These are phyloP conservation scores for Lampris incognitus DNA, from an alignment of 2,113 vertebrate species.

Conservation along the genomic window DNA sequence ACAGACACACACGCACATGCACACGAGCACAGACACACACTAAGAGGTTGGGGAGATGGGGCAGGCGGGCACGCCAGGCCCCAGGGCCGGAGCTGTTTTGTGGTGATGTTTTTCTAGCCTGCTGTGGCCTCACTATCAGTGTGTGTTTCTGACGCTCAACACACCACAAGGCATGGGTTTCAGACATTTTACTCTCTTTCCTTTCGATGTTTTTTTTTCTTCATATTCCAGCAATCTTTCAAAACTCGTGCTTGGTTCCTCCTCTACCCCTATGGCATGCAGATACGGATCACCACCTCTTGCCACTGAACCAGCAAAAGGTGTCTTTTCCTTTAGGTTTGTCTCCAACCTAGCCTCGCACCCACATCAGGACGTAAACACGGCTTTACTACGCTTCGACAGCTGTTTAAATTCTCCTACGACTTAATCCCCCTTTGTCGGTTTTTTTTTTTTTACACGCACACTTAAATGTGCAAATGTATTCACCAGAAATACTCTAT, in stretches of 20 bases:
- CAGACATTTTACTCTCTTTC: constrained; percentile 28
- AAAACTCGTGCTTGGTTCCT: neutral
- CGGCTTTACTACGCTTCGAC: neutral
- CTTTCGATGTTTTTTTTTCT: constrained; percentile 36
- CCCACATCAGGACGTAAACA: constrained; percentile 30
- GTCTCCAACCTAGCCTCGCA: constrained; percentile 43
- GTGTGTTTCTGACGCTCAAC: constrained; percentile 63
- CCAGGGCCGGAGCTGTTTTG: constrained; percentile 67
- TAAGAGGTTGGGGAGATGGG: constrained; percentile 72
- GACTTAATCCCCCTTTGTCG: constrained; percentile 18
- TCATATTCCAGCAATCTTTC: neutral
- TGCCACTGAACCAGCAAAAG: constrained; percentile 16
- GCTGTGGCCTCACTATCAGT: constrained; percentile 56
- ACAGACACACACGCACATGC: constrained; percentile 32
- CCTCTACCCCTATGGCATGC: neutral
- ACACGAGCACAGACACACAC: constrained; percentile 13
- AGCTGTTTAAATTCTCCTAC: neutral
- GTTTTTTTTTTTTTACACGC: constrained; percentile 26
- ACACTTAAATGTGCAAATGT: constrained; percentile 32
- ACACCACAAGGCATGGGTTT: constrained; percentile 45
- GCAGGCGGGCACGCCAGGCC: constrained; percentile 61
- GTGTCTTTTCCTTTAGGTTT: constrained; percentile 41
- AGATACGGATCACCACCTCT: neutral
- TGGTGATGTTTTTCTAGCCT: constrained; percentile 68
- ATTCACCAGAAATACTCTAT: constrained; percentile 32